Evolutionary conservation across 2,888 invertebrate species (phyloP).

Genomic region (Leucophora obtusa): DNA sequence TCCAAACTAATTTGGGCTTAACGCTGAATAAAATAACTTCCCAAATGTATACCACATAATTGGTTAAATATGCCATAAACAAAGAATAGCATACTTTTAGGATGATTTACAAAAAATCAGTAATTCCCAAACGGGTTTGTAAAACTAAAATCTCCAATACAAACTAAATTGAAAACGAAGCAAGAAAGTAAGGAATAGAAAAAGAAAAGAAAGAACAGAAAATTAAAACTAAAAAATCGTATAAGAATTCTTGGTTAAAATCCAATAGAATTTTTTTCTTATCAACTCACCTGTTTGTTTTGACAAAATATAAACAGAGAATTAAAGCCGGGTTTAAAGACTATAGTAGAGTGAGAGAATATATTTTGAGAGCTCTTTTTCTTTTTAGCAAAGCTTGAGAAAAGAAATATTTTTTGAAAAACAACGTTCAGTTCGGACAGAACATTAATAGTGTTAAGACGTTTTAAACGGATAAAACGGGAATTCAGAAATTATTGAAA

Average conservation of each 20-base stretch:
- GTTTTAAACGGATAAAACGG: slow-evolving; percentile 27
- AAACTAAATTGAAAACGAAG: neutral
- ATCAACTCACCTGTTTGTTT: slow-evolving; percentile 32
- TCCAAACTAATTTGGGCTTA: too few species aligned
- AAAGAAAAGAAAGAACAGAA: neutral
- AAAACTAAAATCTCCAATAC: neutral
- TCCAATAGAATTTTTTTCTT: neutral
- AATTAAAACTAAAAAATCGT: neutral
- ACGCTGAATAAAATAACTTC: too few species aligned
- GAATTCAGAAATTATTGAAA: neutral
- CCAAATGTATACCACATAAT: too few species aligned
- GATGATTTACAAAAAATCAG: neutral
- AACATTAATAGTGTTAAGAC: slow-evolving; percentile 54
- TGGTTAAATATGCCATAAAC: neutral
- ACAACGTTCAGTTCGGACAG: slow-evolving; percentile 54
- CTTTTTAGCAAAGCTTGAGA: neutral
- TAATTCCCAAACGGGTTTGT: neutral
- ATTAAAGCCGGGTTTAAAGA: slow-evolving; percentile 42
- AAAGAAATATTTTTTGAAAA: slow-evolving; percentile 21
- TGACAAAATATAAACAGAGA: slow-evolving; percentile 53
- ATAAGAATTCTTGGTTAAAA: neutral
- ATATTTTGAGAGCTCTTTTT: neutral
- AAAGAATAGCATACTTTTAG: slow-evolving; percentile 25
- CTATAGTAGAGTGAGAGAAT: neutral
- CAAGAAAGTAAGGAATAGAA: neutral